Base-by-base conservation (phyloP, 1,140 invertebrate species). In the Bombus difficillimus region DNA sequence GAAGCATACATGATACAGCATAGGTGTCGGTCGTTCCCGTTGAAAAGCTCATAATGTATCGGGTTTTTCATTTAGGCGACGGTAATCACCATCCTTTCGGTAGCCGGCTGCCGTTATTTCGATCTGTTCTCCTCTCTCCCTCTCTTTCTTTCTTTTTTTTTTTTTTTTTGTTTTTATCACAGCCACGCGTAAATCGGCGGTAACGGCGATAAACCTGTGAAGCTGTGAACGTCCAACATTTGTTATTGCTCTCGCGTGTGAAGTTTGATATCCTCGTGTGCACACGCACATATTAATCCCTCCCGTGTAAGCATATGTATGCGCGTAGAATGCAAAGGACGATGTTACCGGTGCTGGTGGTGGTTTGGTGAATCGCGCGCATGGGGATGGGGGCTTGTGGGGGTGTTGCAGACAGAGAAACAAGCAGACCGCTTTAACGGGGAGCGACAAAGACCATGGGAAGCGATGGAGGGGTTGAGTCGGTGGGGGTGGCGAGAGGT, bases 191-290 rank as follows among this genome's bases (percentile, higher is more conserved):
- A 91, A 91, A 92, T 92, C 88, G 87, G 73, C 81, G 88, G 83
- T 90, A 91, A 89, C 86, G 83, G 89, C 88, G 88, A 92, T 89
- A 88, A 93, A 92, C 86, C 88, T 89, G 88, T 83, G 83, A 91
- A 89, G 84, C 90, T 88, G 89, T 84, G 89, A 92, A 91, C 90
- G 89, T 90, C 86, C 87, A 83, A 88, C 90, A 91, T 92, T 92
- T 89, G 92, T 93, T 91, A 93, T 93, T 91, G 92, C 91, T 91
- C 85, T 87, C 89, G 90, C 89, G 88, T 91, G 88, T 91, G 93
- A 94, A 94, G 92, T 93, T 94, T 94, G 93, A 92, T 93, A 93
- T 89, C 89, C 85, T 79, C 89, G 74, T 86, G 82, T 89, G 88
- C 82, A 80, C 89, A 86, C 85, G 85, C 86, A 90, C 86, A 85